These are phyloP conservation scores for Cosmopolites sordidus DNA, from an alignment of 2,888 invertebrate species.

Conservation along the genomic window DNA sequence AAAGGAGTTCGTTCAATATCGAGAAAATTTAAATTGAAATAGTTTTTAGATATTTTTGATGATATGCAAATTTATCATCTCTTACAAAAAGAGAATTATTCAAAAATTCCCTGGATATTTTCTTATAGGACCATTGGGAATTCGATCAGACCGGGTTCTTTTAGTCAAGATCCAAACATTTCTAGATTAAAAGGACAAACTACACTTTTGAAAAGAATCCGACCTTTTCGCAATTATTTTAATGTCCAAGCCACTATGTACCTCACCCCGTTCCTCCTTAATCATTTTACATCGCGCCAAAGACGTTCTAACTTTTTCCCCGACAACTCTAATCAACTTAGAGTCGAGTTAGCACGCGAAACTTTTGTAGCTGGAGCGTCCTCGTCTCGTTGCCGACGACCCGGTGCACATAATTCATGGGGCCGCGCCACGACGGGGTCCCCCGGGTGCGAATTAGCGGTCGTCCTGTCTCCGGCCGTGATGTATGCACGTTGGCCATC, in stretches of 20 bases:
- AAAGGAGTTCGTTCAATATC: no score
- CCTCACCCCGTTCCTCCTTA: background rate
- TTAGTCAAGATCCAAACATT: no score
- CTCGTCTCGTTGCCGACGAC: slow-evolving; percentile 3
- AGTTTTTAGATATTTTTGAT: no score
- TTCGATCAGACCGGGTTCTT: no score
- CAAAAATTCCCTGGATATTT: no score
- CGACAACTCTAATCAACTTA: background rate
- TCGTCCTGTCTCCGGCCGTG: slow-evolving; percentile 30
- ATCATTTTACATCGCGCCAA: background rate
- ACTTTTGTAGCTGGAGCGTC: background rate
- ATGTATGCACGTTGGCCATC: slow-evolving; percentile 43
- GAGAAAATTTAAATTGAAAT: no score
- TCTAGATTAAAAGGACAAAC: no score
- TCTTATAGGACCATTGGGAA: no score
- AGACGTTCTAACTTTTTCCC: background rate
- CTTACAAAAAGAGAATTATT: no score
- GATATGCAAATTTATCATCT: no score
- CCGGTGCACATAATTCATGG: slow-evolving; percentile 34
- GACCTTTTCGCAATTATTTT: background rate
- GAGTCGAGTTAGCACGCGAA: background rate
- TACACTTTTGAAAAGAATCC: background rate
- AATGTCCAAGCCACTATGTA: background rate
- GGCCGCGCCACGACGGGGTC: slow-evolving; percentile 32
- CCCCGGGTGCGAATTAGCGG: slow-evolving; percentile 43